Evolutionary conservation across 2,113 vertebrate genomes (phyloP), one percentile per base, ranked within the genome.

Genomic region (Dipodomys stephensi): DNA sequence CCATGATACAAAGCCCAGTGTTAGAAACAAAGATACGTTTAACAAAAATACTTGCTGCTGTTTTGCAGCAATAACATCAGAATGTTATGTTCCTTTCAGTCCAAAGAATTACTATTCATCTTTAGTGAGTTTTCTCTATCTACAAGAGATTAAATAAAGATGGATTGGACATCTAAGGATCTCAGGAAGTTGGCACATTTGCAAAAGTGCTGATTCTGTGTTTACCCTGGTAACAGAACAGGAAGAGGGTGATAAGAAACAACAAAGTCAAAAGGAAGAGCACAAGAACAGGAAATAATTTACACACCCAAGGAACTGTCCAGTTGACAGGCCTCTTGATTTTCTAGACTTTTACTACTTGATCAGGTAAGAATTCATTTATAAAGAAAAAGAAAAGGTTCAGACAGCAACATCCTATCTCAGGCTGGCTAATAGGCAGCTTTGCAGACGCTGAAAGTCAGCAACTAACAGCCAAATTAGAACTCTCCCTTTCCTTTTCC

Each of bases 211-310:
- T 83, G 32, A 72, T 35, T 88, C 8, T 30, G 28, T 74, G 78
- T 84, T 92, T 92, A 78, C 79, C 92, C 86, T 65, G 71, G 46
- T 22, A 78, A 71, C 60, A 22, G 77, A 82, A 94, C 83, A 93
- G 90, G 92, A 95, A 94, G 92, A 74, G 44, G 46, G 78, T 8
- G 69, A 77, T 90, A 95, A 94, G 87, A 83, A 81, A 76, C 53
- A 19, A 87, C 65, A 27, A 13, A 85, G 80, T 80, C 65, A 88
- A 90, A 92, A 76, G 32, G 57, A 80, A 90, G 81, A 77, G 32
- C 57, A 18, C 35, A 9, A 57, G 35, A 78, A 86, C 79, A 90
- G 93, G 90, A 96, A 95, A 85, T 62, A 83, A 92, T 93, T 77
- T 20, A 92, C 35, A 90, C 85, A 73, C 44, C 32, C 84, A 23